A percentile compares a stretch with the other conserved stretches of the same genome.
These are phyloP conservation scores for Scrobipalpa atriplicella DNA, from an alignment of 2,888 invertebrate genomes.

Conservation along the genomic window DNA sequence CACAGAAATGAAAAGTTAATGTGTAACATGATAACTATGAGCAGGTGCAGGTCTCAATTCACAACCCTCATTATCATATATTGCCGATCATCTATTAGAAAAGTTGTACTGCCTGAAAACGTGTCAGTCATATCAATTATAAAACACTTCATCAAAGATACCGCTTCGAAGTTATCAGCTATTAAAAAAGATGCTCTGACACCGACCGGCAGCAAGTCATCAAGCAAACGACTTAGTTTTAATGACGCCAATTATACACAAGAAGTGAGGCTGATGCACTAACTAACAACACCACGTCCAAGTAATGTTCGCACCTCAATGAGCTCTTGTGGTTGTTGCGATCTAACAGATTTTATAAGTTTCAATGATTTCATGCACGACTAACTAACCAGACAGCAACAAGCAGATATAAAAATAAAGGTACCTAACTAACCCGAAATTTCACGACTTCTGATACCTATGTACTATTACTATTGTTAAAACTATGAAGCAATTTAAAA, in stretches of 20 bases:
- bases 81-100: neutral
- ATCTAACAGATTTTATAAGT: neutral
- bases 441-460: too few species aligned
- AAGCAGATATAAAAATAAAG: too few species aligned
- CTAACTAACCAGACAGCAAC: too few species aligned
- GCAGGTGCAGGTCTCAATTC: neutral
- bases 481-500: too few species aligned
- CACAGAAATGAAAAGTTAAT: neutral
- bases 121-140: neutral
- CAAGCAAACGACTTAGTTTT: constrained; percentile 10
- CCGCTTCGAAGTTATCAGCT: neutral
- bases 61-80: neutral
- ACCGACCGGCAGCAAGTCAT: neutral
- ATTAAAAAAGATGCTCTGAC: neutral
- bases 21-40: neutral
- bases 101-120: neutral
- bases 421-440: too few species aligned
- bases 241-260: neutral
- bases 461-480: too few species aligned
- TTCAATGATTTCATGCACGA: too few species aligned
- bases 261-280: neutral
- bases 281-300: constrained; percentile 6
- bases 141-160: neutral
- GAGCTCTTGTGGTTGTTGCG: neutral
- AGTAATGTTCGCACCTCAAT: constrained; percentile 22